Percentiles rank a stretch among this genome's conserved stretches.
Conservation (phyloP, 2,888 invertebrate genomes). For the Cosmopolites sordidus region DNA sequence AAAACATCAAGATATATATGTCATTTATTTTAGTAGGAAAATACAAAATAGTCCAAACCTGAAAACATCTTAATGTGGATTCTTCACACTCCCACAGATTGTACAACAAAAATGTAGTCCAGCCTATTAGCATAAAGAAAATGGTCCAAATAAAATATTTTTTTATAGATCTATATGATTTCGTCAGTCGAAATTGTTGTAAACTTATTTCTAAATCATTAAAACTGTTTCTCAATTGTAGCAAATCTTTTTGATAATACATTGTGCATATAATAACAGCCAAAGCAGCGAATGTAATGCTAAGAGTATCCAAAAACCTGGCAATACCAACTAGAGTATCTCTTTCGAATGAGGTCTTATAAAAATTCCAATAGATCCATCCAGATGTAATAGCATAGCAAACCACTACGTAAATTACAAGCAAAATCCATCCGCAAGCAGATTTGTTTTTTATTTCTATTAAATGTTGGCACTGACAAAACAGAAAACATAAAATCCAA, state of each 20-base stretch:
- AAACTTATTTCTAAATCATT: conserved; percentile 3
- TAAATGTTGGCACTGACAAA: conserved; percentile 9
- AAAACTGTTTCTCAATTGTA: background rate
- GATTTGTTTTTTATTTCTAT: conserved; percentile 3
- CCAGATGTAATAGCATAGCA: background rate
- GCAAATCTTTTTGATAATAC: conserved; percentile 6
- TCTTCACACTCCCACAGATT: conserved; percentile 7
- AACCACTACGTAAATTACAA: conserved; percentile 1
- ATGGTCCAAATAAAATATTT: background rate
- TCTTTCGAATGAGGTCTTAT: background rate
- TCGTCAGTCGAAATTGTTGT: background rate
- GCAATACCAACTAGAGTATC: conserved; percentile 3
- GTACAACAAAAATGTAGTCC: conserved; percentile 4
- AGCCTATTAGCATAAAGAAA: background rate
- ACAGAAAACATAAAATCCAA: conserved; percentile 7
- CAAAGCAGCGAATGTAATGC: conserved; percentile 1
- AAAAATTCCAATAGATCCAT: conserved; percentile 1
- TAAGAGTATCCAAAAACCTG: conserved; percentile 1
- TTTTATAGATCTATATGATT: conserved; percentile 1
- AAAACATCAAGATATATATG: conserved; percentile 12
- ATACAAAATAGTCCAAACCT: conserved; percentile 7
- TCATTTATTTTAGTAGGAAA: conserved; percentile 14
- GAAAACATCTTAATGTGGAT: background rate
- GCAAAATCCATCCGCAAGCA: background rate
- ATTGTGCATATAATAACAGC: conserved; percentile 5